Base-by-base conservation (phyloP, 2,888 invertebrate genomes). In the Acleris laterana region DNA sequence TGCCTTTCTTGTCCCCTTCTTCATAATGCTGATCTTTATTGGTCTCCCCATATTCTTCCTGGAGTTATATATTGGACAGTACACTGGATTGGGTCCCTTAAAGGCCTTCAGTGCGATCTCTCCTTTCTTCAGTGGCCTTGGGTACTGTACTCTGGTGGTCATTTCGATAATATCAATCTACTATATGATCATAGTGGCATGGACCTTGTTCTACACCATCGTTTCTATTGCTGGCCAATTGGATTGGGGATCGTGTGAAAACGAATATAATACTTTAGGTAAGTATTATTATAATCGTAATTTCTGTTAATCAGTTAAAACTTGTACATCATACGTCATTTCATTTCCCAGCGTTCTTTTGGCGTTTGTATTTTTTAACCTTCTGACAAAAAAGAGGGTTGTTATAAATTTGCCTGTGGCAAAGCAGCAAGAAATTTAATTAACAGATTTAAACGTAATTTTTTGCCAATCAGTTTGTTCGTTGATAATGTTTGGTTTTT, bases 1-100 rank as follows among this genome's bases (percentile, higher is more conserved):
- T 77, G 96, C 96, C 1, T 96, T 96, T 79, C 90, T 96, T 9
- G 93, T 96, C 58, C 95, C 96, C 0, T 96, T 96, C 82, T 87
- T 95, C 66, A 80, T 96, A 56, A 96, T 96, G 95, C 87, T 96
- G 74, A 77, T 96, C n/a, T 88, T 95, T 38, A 95, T 96, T 80
- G 97, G 97, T 1, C 93, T 97, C 68, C 97, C 97, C 1, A 94
- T 97, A 74, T 97, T 97, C 82, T 96, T 95, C 77, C 88, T 97
- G 82, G 97, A 97, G 81, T 87, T 97, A 44, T 95, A 95, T 51
- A 88, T 97, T 20, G 97, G 97, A 2, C 97, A 97, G 80, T 97
- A 95, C 81, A 94, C 96, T 1, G 96, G 96, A 3, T 81, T 96
- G 0, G 97, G 97, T 0, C 96, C 97, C 0, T 84, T 94, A 50